Conservation (phyloP, 2,113 vertebrate genomes). For the Herpailurus yagouaroundi region DNA sequence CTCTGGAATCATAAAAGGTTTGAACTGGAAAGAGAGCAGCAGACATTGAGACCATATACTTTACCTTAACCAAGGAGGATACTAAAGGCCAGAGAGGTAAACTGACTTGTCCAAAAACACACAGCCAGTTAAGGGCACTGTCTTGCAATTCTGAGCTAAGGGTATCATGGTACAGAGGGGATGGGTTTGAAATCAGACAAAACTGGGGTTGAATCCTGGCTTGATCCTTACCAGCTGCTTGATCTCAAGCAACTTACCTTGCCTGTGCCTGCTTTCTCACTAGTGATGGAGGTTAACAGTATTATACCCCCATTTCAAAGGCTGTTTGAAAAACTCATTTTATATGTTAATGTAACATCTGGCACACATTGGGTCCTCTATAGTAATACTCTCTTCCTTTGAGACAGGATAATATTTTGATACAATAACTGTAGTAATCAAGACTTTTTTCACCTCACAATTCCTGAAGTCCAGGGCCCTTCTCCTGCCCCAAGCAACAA, state of each 20-base stretch:
- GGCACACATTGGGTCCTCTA: neutral
- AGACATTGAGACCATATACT: neutral
- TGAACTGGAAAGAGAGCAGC: neutral
- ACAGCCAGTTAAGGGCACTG: neutral
- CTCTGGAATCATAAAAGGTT: neutral
- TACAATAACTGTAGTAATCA: neutral
- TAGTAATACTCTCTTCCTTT: neutral
- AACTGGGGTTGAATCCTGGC: neutral
- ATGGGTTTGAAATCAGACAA: neutral
- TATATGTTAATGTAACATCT: neutral
- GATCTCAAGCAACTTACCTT: neutral
- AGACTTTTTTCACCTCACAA: neutral
- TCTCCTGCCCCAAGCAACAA: neutral
- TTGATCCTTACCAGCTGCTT: neutral
- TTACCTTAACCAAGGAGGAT: neutral
- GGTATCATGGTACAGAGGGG: neutral
- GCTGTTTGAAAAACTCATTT: neutral
- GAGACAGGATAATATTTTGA: neutral
- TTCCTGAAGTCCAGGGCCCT: neutral
- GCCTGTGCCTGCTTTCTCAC: neutral
- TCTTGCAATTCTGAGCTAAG: neutral
- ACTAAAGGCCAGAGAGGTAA: neutral
- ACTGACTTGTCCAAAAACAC: neutral
- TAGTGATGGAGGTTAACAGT: neutral
- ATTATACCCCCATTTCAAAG: neutral